Evolutionary conservation across 2,797 vertebrate species (phyloP).

Genomic region (Xerus rutilus): DNA sequence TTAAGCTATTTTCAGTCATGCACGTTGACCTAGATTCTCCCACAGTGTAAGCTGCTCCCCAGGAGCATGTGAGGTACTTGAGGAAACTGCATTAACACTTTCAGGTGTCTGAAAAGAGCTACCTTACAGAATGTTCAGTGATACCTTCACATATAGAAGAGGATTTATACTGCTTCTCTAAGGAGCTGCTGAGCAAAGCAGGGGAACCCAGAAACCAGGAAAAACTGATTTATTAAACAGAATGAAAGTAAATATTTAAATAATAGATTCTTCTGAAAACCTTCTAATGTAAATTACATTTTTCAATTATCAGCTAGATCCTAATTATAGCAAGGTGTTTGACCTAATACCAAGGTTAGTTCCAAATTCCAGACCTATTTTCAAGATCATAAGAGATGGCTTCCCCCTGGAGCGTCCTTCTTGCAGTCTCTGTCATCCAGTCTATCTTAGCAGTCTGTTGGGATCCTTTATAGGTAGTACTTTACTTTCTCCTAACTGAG

Average conservation of each 20-base stretch:
- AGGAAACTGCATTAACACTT: slow-evolving; percentile 80
- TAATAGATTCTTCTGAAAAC: neutral
- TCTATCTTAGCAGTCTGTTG: neutral
- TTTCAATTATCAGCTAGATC: neutral
- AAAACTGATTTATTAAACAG: neutral
- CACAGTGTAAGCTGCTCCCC: slow-evolving; percentile 76
- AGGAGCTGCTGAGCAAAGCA: neutral
- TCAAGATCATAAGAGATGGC: neutral
- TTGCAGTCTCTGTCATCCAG: neutral
- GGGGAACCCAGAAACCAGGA: neutral
- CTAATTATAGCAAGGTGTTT: neutral
- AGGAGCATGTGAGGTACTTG: slow-evolving; percentile 68
- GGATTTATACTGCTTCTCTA: neutral
- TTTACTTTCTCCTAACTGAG: slow-evolving; percentile 13
- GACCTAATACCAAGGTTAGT: neutral
- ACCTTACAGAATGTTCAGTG: slow-evolving; percentile 43
- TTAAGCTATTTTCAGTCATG: slow-evolving; percentile 82
- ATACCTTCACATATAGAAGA: neutral
- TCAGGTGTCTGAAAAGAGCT: slow-evolving; percentile 59
- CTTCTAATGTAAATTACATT: neutral
- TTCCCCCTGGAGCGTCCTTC: neutral
- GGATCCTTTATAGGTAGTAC: neutral
- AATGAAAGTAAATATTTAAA: slow-evolving; percentile 46
- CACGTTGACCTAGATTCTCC: slow-evolving; percentile 83
- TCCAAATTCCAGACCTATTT: slow-evolving; percentile 41